phyloP scores from a whole-genome alignment of 2,888 invertebrate species.

The Alentia gelatinosa region DNA sequence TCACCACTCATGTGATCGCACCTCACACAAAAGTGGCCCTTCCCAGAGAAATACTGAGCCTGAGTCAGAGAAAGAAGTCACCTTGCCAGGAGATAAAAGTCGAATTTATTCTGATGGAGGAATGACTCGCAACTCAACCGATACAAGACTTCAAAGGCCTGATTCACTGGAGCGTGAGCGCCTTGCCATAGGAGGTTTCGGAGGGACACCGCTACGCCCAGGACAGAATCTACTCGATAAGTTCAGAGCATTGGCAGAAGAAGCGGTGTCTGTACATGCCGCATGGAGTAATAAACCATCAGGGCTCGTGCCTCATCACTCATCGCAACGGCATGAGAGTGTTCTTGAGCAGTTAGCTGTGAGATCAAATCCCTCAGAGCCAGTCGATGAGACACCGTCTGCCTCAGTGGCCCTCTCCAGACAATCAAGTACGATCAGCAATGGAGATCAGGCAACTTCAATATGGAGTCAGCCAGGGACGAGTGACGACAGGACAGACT shows the following conservation, averaged over 20 bases:
- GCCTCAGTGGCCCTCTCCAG: neutral
- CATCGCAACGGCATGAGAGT: neutral
- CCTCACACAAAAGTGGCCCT: neutral
- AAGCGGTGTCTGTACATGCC: neutral
- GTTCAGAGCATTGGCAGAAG: neutral
- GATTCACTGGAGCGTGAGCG: neutral
- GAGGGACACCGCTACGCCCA: neutral
- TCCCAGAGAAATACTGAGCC: neutral
- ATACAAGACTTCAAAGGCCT: neutral
- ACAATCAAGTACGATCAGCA: neutral
- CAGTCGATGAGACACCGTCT: neutral
- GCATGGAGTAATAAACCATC: neutral
- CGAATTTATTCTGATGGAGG: neutral
- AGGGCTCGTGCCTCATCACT: neutral
- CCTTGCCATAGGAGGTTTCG: neutral
- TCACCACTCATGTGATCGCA: neutral
- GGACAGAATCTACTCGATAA: neutral
- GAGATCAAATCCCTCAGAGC: neutral
- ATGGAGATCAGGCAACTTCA: neutral
- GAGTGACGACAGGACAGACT: neutral
- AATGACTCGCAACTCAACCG: neutral
- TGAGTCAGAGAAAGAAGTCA: neutral
- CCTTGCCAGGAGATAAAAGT: neutral
- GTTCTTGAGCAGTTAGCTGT: neutral
- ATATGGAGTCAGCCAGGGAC: slow-evolving; percentile 9